A percentile compares a stretch with the other conserved stretches of the same genome.
Evolutionary conservation across 64 coral and sea anemone species (phyloP).

Genomic region (Platygyra sinensis): DNA sequence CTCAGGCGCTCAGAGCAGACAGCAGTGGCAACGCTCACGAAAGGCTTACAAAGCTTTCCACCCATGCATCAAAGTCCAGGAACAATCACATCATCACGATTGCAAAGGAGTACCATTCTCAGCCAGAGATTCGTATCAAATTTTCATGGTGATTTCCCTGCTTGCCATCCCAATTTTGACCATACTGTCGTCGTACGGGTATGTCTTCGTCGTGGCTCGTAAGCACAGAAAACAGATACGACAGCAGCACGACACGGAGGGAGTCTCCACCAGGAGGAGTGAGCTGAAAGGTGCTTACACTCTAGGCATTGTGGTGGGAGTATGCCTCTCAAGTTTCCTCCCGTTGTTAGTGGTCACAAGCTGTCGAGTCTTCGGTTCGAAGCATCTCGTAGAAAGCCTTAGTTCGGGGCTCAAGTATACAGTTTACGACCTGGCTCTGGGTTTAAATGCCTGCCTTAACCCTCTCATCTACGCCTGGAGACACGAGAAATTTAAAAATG

Average conservation of each 20-base stretch:
- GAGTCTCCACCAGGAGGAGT: background rate
- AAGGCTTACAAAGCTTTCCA: background rate
- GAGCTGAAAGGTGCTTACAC: slow-evolving; percentile 10
- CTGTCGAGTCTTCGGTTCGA: background rate
- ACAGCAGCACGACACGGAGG: background rate
- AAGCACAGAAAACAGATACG: background rate
- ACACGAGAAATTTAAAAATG: background rate
- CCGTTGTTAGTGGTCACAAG: slow-evolving; percentile 11
- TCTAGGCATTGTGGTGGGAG: slow-evolving; percentile 1
- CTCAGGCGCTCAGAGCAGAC: background rate
- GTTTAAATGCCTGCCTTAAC: slow-evolving; percentile 4
- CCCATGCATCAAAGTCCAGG: background rate
- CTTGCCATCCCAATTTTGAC: background rate
- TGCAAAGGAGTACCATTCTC: no score
- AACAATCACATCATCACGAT: background rate
- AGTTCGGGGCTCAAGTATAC: background rate
- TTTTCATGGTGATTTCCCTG: background rate
- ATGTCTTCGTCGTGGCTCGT: background rate
- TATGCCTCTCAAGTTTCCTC: slow-evolving; percentile 3
- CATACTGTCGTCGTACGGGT: background rate
- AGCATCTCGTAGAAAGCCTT: background rate
- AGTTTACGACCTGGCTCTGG: background rate
- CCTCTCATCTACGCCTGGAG: slow-evolving; percentile 7
- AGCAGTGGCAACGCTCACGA: background rate
- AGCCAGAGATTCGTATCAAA: background rate